phyloP scores from a whole-genome alignment of 2,113 vertebrate genomes.

The Dinomys branickii region DNA sequence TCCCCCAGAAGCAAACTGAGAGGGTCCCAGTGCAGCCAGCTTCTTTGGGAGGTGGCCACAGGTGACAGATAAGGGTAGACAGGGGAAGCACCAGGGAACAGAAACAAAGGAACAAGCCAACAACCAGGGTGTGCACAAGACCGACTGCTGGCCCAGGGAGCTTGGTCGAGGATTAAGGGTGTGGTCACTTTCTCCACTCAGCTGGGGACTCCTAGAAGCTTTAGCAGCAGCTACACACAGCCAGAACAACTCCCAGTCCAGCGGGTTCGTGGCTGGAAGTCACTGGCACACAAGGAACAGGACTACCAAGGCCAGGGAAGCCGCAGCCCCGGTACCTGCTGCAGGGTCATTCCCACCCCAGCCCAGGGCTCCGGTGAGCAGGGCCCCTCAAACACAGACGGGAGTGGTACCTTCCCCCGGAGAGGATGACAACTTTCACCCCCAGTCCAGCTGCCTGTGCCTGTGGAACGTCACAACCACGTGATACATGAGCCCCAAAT shows the following conservation, averaged over 20 bases:
- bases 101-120: not conserved
- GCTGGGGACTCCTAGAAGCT: not conserved
- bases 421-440: not conserved
- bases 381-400: not conserved
- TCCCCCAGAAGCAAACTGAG: not conserved
- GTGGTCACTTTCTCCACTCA: not conserved
- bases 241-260: not conserved
- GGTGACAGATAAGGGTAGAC: not conserved
- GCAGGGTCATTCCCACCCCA: not conserved
- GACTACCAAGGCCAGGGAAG: not conserved
- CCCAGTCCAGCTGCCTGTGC: no score
- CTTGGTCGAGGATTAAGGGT: not conserved
- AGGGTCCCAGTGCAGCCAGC: not conserved
- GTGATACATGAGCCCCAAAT: no score
- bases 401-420: not conserved
- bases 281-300: not conserved
- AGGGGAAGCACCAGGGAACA: not conserved
- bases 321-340: no score
- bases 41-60: not conserved
- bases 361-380: not conserved
- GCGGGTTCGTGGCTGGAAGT: not conserved
- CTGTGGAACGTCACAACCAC: fast-evolving
- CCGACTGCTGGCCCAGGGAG: not conserved
- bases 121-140: not conserved
- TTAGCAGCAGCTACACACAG: not conserved